Percentiles rank a stretch among this genome's conserved stretches.
Evolutionary conservation across 2,888 invertebrate species (phyloP).

Genomic region (Cancer borealis): DNA sequence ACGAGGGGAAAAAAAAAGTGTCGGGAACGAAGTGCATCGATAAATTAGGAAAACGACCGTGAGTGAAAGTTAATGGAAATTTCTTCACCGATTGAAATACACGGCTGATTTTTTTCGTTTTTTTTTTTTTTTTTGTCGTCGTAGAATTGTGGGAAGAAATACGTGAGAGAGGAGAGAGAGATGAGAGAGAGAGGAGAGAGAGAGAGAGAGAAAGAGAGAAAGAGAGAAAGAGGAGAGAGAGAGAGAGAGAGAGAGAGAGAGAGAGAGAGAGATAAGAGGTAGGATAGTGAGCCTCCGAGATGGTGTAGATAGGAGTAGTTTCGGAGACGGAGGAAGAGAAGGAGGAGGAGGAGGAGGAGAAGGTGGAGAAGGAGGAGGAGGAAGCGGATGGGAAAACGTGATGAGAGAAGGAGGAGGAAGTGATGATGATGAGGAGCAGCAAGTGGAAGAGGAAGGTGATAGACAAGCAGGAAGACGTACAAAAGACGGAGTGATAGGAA

Average conservation of each 20-base stretch:
- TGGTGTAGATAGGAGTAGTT: constrained; percentile 2
- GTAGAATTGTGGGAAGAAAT: background rate
- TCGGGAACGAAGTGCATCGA: constrained; percentile 7
- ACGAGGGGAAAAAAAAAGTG: background rate
- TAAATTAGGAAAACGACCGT: background rate
- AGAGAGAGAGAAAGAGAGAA: background rate
- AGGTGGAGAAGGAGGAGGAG: background rate
- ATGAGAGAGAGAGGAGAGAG: constrained; percentile 11
- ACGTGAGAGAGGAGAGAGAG: background rate
- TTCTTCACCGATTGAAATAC: background rate
- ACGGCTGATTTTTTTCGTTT: background rate
- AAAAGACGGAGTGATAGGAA: background rate
- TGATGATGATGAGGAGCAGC: background rate
- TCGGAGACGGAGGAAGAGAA: background rate
- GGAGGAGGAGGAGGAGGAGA: background rate
- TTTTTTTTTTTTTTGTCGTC: background rate
- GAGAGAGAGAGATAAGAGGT: constrained; percentile 29
- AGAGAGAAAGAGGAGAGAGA: background rate
- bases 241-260: constrained; percentile 29
- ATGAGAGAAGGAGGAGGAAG: background rate
- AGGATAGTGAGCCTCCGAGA: constrained; percentile 16
- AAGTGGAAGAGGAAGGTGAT: background rate
- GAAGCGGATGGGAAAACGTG: background rate
- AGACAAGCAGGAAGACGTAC: background rate
- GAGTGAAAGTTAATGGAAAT: constrained; percentile 20